Evolutionary conservation across 2,113 vertebrate genomes (phyloP), one percentile per base, ranked within the genome.

Genomic region (Takifugu bimaculatus): DNA sequence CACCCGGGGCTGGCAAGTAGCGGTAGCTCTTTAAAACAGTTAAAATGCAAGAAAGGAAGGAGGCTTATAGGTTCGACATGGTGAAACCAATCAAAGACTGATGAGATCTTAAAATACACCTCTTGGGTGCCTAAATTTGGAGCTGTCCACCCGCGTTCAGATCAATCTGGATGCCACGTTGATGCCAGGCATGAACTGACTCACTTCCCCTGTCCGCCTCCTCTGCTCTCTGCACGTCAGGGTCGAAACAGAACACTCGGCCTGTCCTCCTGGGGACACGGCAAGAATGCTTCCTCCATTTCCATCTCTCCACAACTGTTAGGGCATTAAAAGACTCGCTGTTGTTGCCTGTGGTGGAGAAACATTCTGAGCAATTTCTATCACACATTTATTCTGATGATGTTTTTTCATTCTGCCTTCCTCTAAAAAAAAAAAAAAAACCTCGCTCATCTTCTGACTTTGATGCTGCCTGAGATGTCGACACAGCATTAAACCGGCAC

Each of bases 401-500:
- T 55, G 63, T 70, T 54, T 81, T 81, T 48, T 43, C 50, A 4
- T 7, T 12, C 26, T 1, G 12, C 11, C 56, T 12, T 14, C 25
- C 58, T 57, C 60, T 51, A 39, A 60, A 80, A 78, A 74, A 20
- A 20, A 20, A 20, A 20, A 20, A 20, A 20, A 20, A 20, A 20
- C 20, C 70, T 27, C 70, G 50, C 60, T 58, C 35, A 13, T 66
- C 61, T 45, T 61, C 58, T 1, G 54, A 70, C 79, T 84, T 68
- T 80, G 79, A 82, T 74, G 70, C 68, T 72, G 69, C 47, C 7
- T n/a, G 63, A 78, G 72, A 75, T 79, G 78, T 79, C 60, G 63
- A 72, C 75, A 59, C 53, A 65, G 75, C 70, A 63, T 50, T 67
- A 76, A 73, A 79, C 68, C 63, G 65, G 57, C 62, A 53, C 62